phyloP scores from a whole-genome alignment of 1,140 invertebrate species.

The Drosophila carrolli region DNA sequence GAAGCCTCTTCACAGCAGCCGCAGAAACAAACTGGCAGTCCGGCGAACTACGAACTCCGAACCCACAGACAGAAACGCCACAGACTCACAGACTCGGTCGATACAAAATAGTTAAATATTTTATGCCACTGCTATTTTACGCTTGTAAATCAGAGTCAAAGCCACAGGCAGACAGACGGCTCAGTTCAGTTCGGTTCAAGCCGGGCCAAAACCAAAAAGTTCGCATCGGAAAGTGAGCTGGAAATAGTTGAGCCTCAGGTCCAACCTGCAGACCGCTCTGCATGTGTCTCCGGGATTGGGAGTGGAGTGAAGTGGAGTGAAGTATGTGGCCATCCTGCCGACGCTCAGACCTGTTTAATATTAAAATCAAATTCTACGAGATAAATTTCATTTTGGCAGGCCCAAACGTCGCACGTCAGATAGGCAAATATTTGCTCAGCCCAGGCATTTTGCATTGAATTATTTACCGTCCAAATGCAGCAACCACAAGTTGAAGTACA shows the following conservation, averaged over 20 bases:
- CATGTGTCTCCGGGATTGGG: neutral
- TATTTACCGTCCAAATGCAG: conserved; percentile 25
- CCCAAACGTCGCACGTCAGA: conserved; percentile 30
- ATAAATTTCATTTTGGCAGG: conserved; percentile 53
- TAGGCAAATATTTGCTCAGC: conserved; percentile 56
- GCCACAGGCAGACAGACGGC: conserved; percentile 55
- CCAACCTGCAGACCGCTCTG: conserved; percentile 6
- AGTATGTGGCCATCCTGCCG: conserved; percentile 1
- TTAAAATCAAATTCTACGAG: conserved; percentile 69
- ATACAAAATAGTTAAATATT: conserved; percentile 74
- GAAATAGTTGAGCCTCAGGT: conserved; percentile 28
- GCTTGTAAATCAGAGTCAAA: conserved; percentile 75
- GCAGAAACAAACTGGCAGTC: conserved; percentile 48
- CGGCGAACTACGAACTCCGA: neutral
- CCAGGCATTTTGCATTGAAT: conserved; percentile 26
- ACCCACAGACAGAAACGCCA: conserved; percentile 2
- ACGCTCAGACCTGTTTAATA: conserved; percentile 63
- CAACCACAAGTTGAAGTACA: neutral
- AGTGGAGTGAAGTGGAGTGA: neutral
- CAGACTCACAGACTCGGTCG: conserved; percentile 33
- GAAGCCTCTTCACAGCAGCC: conserved; percentile 48
- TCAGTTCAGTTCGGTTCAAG: neutral
- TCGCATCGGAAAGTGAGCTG: conserved; percentile 35
- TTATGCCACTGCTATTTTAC: conserved; percentile 77
- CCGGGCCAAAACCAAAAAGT: conserved; percentile 26